A percentile compares a stretch with the other conserved stretches of the same genome.
phyloP scores from a whole-genome alignment of 2,888 invertebrate genomes.

The Macrophya annulata region DNA sequence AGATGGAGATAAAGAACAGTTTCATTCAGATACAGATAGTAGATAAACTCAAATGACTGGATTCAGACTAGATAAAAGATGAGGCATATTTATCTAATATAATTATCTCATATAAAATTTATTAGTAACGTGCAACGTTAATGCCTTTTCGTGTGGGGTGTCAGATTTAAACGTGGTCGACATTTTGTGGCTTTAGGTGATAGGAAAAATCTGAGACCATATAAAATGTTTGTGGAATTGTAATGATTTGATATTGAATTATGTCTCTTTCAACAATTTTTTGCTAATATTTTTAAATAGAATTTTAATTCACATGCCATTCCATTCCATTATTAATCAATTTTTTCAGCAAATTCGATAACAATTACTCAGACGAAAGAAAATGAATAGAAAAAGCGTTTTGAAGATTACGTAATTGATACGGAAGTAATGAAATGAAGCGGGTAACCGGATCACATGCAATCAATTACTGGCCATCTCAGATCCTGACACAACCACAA shows the following conservation, averaged over 20 bases:
- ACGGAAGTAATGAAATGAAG: neutral
- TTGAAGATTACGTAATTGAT: constrained; percentile 6
- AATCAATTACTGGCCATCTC: neutral
- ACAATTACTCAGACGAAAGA: neutral
- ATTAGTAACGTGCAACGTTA: neutral
- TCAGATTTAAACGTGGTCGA: neutral
- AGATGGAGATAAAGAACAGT: too few relatives aligned
- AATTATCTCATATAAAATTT: neutral
- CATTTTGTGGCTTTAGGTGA: neutral
- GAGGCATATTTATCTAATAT: too few relatives aligned
- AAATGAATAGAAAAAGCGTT: neutral
- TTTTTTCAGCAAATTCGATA: neutral
- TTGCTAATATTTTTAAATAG: neutral
- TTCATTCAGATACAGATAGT: too few relatives aligned
- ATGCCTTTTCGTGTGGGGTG: neutral
- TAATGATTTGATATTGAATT: neutral
- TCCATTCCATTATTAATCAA: neutral
- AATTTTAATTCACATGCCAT: neutral
- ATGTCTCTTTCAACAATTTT: neutral
- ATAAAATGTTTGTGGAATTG: neutral
- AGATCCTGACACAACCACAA: neutral
- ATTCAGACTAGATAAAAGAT: too few relatives aligned
- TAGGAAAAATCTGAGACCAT: neutral
- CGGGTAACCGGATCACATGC: neutral
- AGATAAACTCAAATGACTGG: too few relatives aligned